Percentiles rank a stretch among this genome's conserved stretches.
These are phyloP conservation scores for Festucalex cinctus DNA, from an alignment of 2,113 vertebrate species.

Conservation along the genomic window DNA sequence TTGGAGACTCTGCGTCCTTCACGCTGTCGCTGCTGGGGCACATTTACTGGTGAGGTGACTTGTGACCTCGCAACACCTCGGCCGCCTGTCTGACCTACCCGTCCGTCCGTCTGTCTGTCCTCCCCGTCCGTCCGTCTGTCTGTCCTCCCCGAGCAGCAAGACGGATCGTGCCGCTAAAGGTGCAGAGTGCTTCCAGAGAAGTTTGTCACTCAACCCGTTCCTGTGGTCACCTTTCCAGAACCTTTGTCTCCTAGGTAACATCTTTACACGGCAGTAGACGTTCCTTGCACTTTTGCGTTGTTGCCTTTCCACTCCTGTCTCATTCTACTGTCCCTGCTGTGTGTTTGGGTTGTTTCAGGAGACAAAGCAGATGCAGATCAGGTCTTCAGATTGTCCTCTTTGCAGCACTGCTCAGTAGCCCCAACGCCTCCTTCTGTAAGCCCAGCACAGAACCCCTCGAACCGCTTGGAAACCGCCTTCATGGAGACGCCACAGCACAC, in stretches of 20 bases:
- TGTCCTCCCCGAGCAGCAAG: conserved; percentile 49
- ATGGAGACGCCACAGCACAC: conserved; percentile 98
- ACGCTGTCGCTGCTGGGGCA: conserved; percentile 93
- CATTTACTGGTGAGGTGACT: conserved; percentile 80
- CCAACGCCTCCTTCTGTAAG: conserved; percentile 82
- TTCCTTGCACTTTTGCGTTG: neutral
- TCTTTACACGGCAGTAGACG: neutral
- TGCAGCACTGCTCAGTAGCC: conserved; percentile 85
- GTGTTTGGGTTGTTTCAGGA: conserved; percentile 70
- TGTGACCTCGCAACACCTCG: neutral
- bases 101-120: conserved; percentile 4
- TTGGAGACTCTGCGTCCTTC: conserved; percentile 96
- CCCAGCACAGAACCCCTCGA: conserved; percentile 83
- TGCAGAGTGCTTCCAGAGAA: conserved; percentile 98
- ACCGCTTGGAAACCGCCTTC: conserved; percentile 88
- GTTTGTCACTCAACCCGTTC: conserved; percentile 97
- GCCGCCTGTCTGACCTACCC: neutral
- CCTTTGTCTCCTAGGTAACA: conserved; percentile 94
- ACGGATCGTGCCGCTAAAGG: conserved; percentile 82
- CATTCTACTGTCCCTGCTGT: neutral
- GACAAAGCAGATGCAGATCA: conserved; percentile 98
- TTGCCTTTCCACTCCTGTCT: neutral
- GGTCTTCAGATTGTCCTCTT: conserved; percentile 91
- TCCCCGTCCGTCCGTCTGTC: neutral
- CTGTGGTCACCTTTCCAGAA: conserved; percentile 97